Evolutionary conservation across 2,888 invertebrate genomes (phyloP).

Genomic region (Rhingia rostrata): DNA sequence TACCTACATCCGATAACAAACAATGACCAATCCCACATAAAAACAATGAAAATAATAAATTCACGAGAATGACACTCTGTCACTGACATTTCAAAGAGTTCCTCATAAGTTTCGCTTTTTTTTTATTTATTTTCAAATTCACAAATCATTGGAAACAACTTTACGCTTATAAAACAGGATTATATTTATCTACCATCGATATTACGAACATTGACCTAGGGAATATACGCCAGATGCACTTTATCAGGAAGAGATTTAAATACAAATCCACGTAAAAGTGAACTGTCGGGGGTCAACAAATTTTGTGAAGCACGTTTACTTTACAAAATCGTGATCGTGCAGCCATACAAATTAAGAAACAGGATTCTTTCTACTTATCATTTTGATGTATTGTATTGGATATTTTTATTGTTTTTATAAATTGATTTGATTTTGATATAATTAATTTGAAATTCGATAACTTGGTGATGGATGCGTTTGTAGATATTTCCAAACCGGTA

Average conservation of each 20-base stretch:
- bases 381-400: not conserved
- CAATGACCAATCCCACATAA: constrained; percentile 4
- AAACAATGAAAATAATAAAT: constrained; percentile 28
- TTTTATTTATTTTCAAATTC: not conserved
- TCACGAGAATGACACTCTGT: constrained; percentile 26
- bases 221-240: constrained; percentile 14
- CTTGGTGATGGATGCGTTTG: not conserved
- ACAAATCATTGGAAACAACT: constrained; percentile 8
- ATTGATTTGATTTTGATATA: not conserved
- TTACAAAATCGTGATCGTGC: not conserved
- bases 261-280: constrained; percentile 6
- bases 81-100: constrained; percentile 33
- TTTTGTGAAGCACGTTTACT: not conserved
- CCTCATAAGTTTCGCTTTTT: constrained; percentile 5
- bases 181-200: constrained; percentile 11
- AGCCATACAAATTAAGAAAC: constrained; percentile 8
- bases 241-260: constrained; percentile 19
- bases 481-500: not conserved
- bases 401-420: not conserved
- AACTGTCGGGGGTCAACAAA: constrained; percentile 7
- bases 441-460: not conserved
- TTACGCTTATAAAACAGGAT: not conserved
- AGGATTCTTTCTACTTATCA: not conserved
- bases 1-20: not conserved
- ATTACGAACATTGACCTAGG: constrained; percentile 31